A percentile compares a stretch with the other conserved stretches of the same genome.
Conservation (phyloP, 2,797 vertebrate genomes). For the Buceros bicornis region DNA sequence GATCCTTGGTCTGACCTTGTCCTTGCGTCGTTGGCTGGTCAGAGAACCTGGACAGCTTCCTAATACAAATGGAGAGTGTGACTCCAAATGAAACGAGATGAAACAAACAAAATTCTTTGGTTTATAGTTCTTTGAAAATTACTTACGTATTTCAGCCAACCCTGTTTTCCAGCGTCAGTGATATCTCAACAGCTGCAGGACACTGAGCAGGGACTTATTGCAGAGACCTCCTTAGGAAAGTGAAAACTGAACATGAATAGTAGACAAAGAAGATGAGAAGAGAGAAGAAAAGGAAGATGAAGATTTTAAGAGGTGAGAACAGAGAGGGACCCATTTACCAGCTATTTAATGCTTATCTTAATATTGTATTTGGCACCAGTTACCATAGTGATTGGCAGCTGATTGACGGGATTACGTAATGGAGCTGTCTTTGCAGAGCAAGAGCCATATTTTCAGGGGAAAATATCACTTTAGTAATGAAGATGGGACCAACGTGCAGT, state of each 20-base stretch:
- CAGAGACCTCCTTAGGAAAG: neutral
- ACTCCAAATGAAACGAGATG: neutral
- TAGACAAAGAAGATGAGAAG: neutral
- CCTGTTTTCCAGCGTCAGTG: neutral
- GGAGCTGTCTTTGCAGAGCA: conserved; percentile 13
- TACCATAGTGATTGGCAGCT: conserved; percentile 38
- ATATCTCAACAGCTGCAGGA: neutral
- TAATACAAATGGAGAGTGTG: neutral
- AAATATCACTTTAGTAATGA: conserved; percentile 3
- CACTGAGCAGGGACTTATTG: neutral
- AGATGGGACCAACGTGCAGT: neutral
- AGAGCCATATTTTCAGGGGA: conserved; percentile 4
- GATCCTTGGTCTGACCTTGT: neutral
- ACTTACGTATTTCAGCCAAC: neutral
- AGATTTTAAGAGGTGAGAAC: neutral
- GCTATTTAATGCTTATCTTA: conserved; percentile 1
- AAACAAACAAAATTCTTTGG: neutral
- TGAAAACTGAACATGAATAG: neutral
- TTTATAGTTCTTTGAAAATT: neutral
- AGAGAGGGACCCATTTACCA: neutral
- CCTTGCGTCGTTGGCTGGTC: neutral
- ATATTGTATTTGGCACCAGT: conserved; percentile 34
- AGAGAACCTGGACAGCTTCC: neutral
- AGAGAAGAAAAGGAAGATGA: neutral
- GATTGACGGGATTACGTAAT: conserved; percentile 49